phyloP scores from a whole-genome alignment of 2,888 invertebrate species.

The Cabera pusaria region DNA sequence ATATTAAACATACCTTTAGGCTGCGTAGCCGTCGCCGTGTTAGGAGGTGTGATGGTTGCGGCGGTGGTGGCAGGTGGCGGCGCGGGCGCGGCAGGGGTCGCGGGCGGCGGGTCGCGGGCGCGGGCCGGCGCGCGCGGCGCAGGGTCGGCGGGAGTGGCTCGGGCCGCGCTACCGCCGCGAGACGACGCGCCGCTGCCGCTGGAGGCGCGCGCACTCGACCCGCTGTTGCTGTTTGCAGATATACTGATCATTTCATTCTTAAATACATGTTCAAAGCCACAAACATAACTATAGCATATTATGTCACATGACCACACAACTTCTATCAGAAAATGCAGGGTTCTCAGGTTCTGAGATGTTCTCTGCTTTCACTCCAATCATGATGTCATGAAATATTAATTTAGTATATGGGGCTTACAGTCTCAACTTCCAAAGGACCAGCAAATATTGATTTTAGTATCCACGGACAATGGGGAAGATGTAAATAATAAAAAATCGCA shows the following conservation, averaged over 20 bases:
- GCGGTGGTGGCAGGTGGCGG: slow-evolving; percentile 39
- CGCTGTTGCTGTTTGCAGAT: slow-evolving; percentile 57
- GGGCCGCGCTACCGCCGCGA: slow-evolving; percentile 71
- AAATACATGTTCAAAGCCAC: slow-evolving; percentile 1
- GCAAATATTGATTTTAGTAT: too few species aligned
- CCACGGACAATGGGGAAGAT: too few species aligned
- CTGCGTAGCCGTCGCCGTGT: slow-evolving; percentile 46
- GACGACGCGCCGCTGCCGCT: slow-evolving; percentile 67
- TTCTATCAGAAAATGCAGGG: too few species aligned
- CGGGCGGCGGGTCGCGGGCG: slow-evolving; percentile 39
- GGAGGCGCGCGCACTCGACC: slow-evolving; percentile 51
- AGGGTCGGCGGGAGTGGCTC: slow-evolving; percentile 41
- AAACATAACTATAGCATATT: too few species aligned
- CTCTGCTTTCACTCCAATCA: too few species aligned
- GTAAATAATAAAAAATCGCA: too few species aligned
- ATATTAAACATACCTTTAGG: slow-evolving; percentile 47
- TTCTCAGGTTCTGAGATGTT: too few species aligned
- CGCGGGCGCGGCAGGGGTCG: slow-evolving; percentile 35
- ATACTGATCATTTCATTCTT: slow-evolving; percentile 4
- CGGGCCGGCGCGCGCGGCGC: slow-evolving; percentile 37
- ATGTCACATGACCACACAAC: too few species aligned
- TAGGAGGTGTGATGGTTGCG: slow-evolving; percentile 40
- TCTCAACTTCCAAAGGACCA: too few species aligned
- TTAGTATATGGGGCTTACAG: too few species aligned
- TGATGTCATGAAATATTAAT: too few species aligned